Conservation (phyloP, 2,888 invertebrate species). For the Biston stratarius region DNA sequence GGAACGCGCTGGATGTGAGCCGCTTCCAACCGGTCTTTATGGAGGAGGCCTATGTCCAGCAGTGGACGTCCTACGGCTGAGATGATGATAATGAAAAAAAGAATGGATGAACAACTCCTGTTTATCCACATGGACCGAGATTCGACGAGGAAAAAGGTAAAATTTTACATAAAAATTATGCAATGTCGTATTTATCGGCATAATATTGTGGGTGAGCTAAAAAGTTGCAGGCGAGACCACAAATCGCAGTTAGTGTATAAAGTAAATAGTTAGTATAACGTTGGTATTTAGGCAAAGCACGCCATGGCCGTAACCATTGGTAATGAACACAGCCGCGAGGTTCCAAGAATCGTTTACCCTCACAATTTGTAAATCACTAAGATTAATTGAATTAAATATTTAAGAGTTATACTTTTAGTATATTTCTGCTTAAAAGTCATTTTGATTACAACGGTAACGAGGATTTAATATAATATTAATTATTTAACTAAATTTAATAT, state of each 20-base stretch:
- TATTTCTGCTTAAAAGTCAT: too few relatives aligned
- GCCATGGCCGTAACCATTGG: constrained; percentile 49
- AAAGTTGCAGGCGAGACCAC: neutral
- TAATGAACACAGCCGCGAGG: constrained; percentile 46
- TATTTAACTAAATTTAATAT: too few relatives aligned
- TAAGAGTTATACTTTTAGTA: too few relatives aligned
- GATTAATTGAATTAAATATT: constrained; percentile 20
- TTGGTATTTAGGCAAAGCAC: constrained; percentile 53
- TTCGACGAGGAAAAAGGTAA: neutral
- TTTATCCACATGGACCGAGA: too few relatives aligned
- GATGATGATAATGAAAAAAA: too few relatives aligned
- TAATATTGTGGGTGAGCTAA: neutral
- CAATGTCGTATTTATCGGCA: neutral
- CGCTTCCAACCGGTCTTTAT: too few relatives aligned
- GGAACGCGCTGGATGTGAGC: too few relatives aligned
- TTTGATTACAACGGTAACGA: too few relatives aligned
- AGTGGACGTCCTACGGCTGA: too few relatives aligned
- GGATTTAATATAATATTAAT: too few relatives aligned
- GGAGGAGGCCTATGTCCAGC: too few relatives aligned
- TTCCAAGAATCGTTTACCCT: constrained; percentile 48
- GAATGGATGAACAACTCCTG: neutral
- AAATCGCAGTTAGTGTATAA: constrained; percentile 1
- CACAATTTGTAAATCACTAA: constrained; percentile 27
- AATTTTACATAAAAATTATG: neutral
- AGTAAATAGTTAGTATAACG: constrained; percentile 17